Conservation (phyloP, 1,140 invertebrate genomes). For the Tetranychus cinnabarinus region DNA sequence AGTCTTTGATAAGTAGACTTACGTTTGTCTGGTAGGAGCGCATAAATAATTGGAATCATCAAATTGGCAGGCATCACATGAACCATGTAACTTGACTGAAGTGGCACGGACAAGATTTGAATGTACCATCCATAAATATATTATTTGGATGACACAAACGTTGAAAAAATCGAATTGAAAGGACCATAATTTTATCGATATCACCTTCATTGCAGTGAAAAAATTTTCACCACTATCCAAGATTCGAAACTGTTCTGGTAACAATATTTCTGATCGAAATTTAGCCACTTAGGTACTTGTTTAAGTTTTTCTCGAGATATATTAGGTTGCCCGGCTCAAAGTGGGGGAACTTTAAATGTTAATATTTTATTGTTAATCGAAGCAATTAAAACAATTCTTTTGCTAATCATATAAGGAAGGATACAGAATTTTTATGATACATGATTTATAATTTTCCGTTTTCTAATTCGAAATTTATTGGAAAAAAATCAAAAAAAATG, state of each 20-base stretch:
- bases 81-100: not conserved
- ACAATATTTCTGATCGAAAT: not conserved
- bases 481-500: too few relatives aligned
- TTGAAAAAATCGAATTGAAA: not conserved
- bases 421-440: too few relatives aligned
- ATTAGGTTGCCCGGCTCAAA: too few relatives aligned
- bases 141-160: not conserved
- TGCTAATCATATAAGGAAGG: too few relatives aligned
- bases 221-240: not conserved
- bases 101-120: not conserved
- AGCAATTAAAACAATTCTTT: too few relatives aligned
- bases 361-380: too few relatives aligned
- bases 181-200: not conserved
- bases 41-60: not conserved
- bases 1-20: not conserved
- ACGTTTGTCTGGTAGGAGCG: not conserved
- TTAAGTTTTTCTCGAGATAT: not conserved
- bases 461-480: too few relatives aligned
- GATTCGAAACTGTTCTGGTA: not conserved
- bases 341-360: too few relatives aligned
- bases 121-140: constrained; percentile 1
- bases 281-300: not conserved
- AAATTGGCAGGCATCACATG: not conserved
- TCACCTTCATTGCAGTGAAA: not conserved
- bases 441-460: too few relatives aligned